Base-by-base conservation (phyloP, 1,140 invertebrate genomes). In the Pemphigus obesinymphae region DNA sequence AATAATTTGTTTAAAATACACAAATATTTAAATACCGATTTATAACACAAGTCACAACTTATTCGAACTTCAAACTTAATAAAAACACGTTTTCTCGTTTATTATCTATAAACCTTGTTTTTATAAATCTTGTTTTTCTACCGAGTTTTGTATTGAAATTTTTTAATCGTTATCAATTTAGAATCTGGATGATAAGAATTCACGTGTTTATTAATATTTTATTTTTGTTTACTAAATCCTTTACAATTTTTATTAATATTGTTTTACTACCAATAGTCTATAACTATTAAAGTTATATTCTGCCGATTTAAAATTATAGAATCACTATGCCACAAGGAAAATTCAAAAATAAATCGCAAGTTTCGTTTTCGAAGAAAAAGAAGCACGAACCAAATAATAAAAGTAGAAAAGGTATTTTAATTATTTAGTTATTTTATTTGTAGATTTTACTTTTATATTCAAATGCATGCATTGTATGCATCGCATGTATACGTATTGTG, bases 321-420 rank as follows among this genome's bases (percentile, higher is more conserved):
- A 13, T 50, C 20, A 40, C 15, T 17, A 80, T 80, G 76, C 76
- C 76, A n/a, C 76, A 80, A 3, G 76, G 76, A 31, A 80, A 80
- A 61, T 80, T 80, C 26, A 80, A 80, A 61, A 80, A 63, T 80
- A 80, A 80, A 20, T 80, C 76, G 6, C 76, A 80, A 61, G n/a
- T 61, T 29, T 31, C 76, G 15, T 80, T 80, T 63, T 23, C 55
- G 0, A 80, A 63, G 23, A 80, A 80, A 43, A 80, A 80, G 17
- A 80, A 45, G 15, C 58, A 37, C 17, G 53, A 45, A 63, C 26
- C 70, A 3, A 26, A n/a, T 10, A 80, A 80, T 10, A 80, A 80
- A 61, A 61, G 53, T 20, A 80, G 76, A 58, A 80, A 80, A 63
- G 76, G 76, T 80, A 55, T 34, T 23, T 40, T 53, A 23, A 29